phyloP scores from a whole-genome alignment of 2,113 vertebrate genomes.

The Myiozetetes cayanensis region DNA sequence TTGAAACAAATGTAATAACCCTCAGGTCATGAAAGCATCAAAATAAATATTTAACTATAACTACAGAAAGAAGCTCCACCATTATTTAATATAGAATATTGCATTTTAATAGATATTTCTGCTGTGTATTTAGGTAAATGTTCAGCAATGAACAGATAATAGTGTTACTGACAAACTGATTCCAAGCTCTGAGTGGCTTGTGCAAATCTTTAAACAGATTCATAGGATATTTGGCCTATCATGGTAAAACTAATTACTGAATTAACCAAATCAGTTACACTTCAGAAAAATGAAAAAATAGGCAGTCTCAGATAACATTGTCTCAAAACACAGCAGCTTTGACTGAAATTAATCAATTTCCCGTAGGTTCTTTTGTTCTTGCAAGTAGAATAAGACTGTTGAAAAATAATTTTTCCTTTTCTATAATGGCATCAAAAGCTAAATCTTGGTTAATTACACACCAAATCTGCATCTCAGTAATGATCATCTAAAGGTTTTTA shows the following conservation, averaged over 20 bases:
- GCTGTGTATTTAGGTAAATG: background rate
- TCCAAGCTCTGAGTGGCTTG: background rate
- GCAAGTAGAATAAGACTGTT: background rate
- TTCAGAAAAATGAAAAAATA: background rate
- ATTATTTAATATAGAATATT: background rate
- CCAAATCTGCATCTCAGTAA: background rate
- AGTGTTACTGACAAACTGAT: background rate
- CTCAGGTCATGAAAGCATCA: background rate
- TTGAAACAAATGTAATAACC: background rate
- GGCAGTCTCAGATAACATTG: background rate
- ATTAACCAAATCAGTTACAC: background rate
- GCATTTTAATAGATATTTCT: background rate
- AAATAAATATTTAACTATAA: background rate
- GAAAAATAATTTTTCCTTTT: background rate
- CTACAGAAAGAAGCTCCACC: background rate
- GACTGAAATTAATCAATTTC: background rate
- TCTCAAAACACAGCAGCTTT: background rate
- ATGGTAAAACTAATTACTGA: background rate
- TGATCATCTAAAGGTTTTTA: background rate
- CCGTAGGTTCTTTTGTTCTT: background rate
- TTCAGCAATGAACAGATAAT: background rate
- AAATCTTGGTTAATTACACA: background rate
- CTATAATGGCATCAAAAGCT: background rate
- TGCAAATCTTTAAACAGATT: background rate
- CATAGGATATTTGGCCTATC: background rate